Evolutionary conservation across 2,113 vertebrate species (phyloP).

Genomic region (Myiozetetes cayanensis): DNA sequence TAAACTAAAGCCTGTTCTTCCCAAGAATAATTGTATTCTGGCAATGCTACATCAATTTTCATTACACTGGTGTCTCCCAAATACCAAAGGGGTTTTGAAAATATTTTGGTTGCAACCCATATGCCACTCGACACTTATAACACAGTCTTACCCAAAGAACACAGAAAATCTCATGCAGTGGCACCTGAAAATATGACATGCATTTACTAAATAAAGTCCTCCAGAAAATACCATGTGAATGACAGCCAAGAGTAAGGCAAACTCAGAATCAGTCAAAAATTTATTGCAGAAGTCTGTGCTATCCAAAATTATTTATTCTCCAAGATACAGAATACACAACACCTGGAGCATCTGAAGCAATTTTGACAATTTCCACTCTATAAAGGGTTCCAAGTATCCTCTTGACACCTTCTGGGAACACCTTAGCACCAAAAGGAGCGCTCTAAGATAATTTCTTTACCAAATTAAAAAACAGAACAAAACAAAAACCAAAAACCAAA

Average conservation of each 20-base stretch:
- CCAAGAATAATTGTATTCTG: background rate
- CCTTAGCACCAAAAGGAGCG: background rate
- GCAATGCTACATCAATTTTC: background rate
- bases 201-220: background rate
- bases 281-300: background rate
- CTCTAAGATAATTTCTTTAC: background rate
- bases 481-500: background rate
- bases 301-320: background rate
- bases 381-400: background rate
- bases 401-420: background rate
- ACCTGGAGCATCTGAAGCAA: background rate
- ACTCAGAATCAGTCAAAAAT: background rate
- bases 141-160: background rate
- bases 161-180: background rate
- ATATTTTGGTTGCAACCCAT: background rate
- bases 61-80: background rate
- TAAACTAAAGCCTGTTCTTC: background rate
- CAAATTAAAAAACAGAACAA: background rate
- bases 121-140: accelerated
- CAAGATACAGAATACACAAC: background rate
- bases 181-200: background rate
- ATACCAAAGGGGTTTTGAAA: background rate
- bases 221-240: background rate
- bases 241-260: background rate
- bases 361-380: background rate